These are phyloP conservation scores for Sarcoramphus papa DNA, from an alignment of 2,797 vertebrate species.

Conservation along the genomic window DNA sequence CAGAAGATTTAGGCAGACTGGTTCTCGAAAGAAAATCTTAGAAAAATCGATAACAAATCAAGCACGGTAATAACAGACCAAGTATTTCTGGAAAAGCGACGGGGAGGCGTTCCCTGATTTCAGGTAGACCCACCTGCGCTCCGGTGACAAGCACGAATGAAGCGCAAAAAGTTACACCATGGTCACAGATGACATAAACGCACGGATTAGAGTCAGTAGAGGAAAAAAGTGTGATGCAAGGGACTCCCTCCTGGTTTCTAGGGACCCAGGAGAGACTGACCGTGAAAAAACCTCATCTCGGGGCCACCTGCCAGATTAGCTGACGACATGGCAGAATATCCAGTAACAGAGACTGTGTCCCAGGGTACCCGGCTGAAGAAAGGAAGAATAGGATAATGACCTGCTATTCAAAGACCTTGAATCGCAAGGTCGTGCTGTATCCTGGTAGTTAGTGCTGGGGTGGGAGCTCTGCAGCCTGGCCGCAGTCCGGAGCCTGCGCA, in stretches of 20 bases:
- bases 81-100: background rate
- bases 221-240: rapidly evolving
- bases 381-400: rapidly evolving
- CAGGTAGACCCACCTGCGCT: background rate
- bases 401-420: background rate
- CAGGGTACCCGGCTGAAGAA: background rate
- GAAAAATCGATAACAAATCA: background rate
- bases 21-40: background rate
- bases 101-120: background rate
- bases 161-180: rapidly evolving
- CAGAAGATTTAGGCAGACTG: background rate
- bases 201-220: background rate
- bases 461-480: background rate
- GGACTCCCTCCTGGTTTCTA: background rate
- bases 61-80: background rate
- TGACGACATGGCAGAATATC: rapidly evolving
- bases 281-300: rapidly evolving
- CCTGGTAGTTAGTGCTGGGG: rapidly evolving
- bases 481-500: background rate
- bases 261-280: background rate
- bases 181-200: rapidly evolving
- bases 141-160: rapidly evolving
- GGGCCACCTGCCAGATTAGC: background rate
- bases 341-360: background rate
- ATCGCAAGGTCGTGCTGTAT: rapidly evolving